These are phyloP conservation scores for Nettapus auritus DNA, from an alignment of 2,113 vertebrate genomes.

Conservation along the genomic window DNA sequence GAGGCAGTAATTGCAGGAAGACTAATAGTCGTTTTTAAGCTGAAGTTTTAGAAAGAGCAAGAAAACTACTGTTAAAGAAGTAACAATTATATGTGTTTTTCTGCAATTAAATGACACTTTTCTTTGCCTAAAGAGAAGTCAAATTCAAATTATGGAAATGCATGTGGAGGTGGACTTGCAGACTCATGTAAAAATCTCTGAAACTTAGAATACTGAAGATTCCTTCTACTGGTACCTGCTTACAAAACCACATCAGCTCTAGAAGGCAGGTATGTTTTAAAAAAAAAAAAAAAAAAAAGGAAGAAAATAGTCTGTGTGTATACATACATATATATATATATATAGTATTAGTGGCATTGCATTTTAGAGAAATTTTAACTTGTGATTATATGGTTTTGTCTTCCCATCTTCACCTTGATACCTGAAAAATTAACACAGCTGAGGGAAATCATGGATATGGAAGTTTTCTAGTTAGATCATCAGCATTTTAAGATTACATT, in stretches of 20 bases:
- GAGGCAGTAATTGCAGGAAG: background rate
- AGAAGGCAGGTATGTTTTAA: background rate
- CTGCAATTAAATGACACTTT: background rate
- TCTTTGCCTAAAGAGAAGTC: background rate
- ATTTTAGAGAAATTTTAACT: background rate
- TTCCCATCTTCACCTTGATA: background rate
- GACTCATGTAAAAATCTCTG: background rate
- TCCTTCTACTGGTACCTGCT: background rate
- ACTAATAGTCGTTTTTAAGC: background rate
- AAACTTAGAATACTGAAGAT: background rate
- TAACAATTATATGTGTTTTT: background rate
- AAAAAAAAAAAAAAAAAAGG: background rate
- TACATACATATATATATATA: background rate
- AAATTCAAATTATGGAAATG: background rate
- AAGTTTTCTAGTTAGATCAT: background rate
- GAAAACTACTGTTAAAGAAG: background rate
- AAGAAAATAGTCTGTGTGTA: background rate
- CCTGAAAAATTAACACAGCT: background rate
- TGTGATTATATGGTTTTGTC: background rate
- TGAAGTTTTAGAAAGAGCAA: background rate
- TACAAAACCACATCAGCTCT: background rate
- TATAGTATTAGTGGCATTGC: background rate
- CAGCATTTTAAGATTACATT: background rate
- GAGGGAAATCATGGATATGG: background rate
- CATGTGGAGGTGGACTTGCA: background rate